Evolutionary conservation across 1,140 invertebrate genomes (phyloP).

Genomic region (Drosophila simulans): DNA sequence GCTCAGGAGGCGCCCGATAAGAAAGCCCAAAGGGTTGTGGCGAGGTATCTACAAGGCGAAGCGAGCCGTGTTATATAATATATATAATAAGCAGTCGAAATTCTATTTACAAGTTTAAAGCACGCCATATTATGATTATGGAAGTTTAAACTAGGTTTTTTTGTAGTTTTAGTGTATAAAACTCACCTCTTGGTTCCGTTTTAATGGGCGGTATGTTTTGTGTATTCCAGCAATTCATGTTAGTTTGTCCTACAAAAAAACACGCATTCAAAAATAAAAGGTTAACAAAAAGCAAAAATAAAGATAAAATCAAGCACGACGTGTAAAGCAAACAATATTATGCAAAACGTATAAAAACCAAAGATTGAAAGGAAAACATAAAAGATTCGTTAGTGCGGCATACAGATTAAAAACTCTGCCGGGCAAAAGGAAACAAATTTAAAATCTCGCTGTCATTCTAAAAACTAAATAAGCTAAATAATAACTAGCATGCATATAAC

Average conservation of each 20-base stretch:
- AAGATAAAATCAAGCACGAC: background rate
- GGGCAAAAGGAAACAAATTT: background rate
- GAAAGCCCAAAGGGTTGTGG: slow-evolving; percentile 71
- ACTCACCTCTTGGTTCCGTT: slow-evolving; percentile 81
- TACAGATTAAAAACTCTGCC: background rate
- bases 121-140: no score
- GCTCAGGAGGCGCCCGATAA: slow-evolving; percentile 71
- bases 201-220: slow-evolving; percentile 80
- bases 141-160: no score
- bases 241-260: slow-evolving; percentile 57
- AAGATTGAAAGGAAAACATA: background rate
- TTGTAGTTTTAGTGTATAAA: no score
- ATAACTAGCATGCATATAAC: background rate
- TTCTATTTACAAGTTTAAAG: no score
- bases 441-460: background rate
- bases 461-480: background rate
- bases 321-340: background rate
- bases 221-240: slow-evolving; percentile 77
- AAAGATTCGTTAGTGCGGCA: background rate
- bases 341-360: background rate
- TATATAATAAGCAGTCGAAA: no score
- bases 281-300: background rate
- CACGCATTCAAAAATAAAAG: slow-evolving; percentile 11
- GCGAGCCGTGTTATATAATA: no score
- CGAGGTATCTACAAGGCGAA: slow-evolving; percentile 64